Conservation (phyloP, 2,888 invertebrate genomes). For the Coenonympha glycerion region DNA sequence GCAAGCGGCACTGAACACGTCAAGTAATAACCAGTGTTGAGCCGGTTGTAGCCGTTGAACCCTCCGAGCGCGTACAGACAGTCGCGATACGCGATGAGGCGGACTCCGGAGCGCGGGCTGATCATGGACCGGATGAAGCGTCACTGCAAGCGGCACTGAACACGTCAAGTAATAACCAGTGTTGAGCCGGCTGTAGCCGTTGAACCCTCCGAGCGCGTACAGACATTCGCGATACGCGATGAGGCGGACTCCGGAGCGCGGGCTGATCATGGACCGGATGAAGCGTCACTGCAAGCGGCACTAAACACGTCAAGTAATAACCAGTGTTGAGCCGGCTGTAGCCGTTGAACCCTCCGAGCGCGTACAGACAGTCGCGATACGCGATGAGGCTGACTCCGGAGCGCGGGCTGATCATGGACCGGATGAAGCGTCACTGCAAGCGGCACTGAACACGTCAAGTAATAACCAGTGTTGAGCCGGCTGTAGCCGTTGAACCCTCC, state of each 20-base stretch:
- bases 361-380: too few species aligned
- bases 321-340: too few species aligned
- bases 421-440: too few species aligned
- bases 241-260: constrained; percentile 85
- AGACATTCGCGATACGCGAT: constrained; percentile 80
- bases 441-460: too few species aligned
- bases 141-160: too few species aligned
- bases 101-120: constrained; percentile 84
- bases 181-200: constrained; percentile 81
- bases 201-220: constrained; percentile 88
- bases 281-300: constrained; percentile 87
- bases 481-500: constrained; percentile 87
- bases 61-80: constrained; percentile 87
- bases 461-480: constrained; percentile 79
- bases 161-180: constrained; percentile 77
- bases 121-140: constrained; percentile 81
- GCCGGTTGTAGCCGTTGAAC: constrained; percentile 83
- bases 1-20: too few species aligned
- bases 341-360: too few species aligned
- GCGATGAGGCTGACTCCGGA: too few species aligned
- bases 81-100: constrained; percentile 80
- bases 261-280: constrained; percentile 81
- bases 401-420: too few species aligned
- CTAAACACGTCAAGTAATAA: too few species aligned
- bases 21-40: constrained; percentile 78